These are phyloP conservation scores for Phocoena phocoena DNA, from an alignment of 2,113 vertebrate genomes.

Conservation along the genomic window DNA sequence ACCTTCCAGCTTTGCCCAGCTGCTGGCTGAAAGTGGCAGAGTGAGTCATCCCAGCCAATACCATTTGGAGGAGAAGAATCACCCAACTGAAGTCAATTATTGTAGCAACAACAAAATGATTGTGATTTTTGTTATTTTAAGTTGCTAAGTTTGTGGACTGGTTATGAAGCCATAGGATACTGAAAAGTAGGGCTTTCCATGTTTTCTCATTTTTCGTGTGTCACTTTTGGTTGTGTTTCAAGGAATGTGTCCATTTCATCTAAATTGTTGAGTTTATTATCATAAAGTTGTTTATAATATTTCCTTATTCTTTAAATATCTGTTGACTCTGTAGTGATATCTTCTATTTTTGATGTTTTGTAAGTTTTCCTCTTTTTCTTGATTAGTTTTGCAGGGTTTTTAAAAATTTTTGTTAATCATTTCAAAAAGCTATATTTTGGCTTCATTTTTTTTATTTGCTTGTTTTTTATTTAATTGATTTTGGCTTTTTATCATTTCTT, in stretches of 20 bases:
- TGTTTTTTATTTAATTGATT: neutral
- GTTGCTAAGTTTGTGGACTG: neutral
- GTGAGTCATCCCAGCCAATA: neutral
- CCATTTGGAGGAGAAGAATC: neutral
- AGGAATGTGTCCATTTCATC: neutral
- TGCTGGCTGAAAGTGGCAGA: neutral
- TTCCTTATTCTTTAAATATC: neutral
- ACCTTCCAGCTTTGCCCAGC: neutral
- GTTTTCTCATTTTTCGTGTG: slow-evolving; percentile 34
- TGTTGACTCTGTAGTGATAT: neutral
- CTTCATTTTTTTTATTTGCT: slow-evolving; percentile 30
- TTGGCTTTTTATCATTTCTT: neutral
- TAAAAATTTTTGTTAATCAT: neutral
- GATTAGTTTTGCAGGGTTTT: neutral
- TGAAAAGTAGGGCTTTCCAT: neutral
- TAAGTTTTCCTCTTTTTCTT: neutral
- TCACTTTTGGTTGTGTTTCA: neutral
- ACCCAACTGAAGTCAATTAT: neutral
- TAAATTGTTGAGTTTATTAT: slow-evolving; percentile 33
- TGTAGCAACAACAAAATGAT: neutral
- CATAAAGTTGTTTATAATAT: neutral
- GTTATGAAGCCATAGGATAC: neutral
- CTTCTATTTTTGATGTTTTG: neutral
- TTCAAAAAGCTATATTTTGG: neutral
- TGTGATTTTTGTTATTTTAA: slow-evolving; percentile 16